Evolutionary conservation across 1,140 invertebrate species (phyloP).

Genomic region (Wiebesia pumilae): DNA sequence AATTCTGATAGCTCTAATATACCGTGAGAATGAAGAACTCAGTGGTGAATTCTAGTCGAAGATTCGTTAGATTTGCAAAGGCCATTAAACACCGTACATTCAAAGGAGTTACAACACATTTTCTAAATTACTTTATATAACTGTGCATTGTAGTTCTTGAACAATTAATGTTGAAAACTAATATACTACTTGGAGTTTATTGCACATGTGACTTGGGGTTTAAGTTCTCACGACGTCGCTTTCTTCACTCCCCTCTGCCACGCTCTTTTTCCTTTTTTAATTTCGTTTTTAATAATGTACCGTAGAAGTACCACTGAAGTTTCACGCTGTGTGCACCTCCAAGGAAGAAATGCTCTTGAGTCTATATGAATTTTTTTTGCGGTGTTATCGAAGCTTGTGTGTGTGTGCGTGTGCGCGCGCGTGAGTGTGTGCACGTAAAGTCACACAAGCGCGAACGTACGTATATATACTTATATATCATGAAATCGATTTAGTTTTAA

Average conservation of each 20-base stretch:
- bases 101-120: too few relatives aligned
- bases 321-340: background rate
- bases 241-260: too few relatives aligned
- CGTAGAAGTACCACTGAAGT: background rate
- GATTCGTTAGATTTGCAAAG: too few relatives aligned
- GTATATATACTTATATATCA: background rate
- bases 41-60: too few relatives aligned
- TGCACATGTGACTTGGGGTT: background rate
- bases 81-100: too few relatives aligned
- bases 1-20: too few relatives aligned
- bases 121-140: too few relatives aligned
- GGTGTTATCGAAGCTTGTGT: background rate
- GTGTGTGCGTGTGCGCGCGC: background rate
- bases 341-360: background rate
- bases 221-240: background rate
- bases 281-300: slow-evolving; percentile 18
- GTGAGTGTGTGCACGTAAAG: background rate
- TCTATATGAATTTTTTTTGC: background rate
- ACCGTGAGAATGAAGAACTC: too few relatives aligned
- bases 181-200: too few relatives aligned
- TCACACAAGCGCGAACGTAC: background rate
- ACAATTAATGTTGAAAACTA: too few relatives aligned
- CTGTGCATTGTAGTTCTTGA: too few relatives aligned
- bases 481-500: slow-evolving; percentile 32
- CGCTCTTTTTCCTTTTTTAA: background rate